Evolutionary conservation across 2,888 invertebrate species (phyloP).

Genomic region (Chloroclystis v-ata): DNA sequence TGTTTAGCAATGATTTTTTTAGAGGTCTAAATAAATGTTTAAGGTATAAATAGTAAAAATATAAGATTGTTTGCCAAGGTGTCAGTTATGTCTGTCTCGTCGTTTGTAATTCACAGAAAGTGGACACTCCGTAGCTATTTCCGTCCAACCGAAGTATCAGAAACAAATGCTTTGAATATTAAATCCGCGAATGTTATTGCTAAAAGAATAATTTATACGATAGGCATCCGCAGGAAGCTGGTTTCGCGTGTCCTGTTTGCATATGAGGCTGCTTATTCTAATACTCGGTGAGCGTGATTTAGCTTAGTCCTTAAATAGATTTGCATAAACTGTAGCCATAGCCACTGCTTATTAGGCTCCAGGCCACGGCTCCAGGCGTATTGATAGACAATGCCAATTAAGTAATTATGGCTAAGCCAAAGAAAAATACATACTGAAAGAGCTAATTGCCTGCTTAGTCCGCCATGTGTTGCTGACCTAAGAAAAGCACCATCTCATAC

Average conservation of each 20-base stretch:
- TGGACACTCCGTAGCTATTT: slow-evolving; percentile 2
- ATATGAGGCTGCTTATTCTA: slow-evolving; percentile 42
- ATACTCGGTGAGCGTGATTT: slow-evolving; percentile 25
- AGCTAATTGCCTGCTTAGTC: too few species aligned
- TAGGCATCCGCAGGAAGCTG: slow-evolving; percentile 64
- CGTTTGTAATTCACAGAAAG: neutral
- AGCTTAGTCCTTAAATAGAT: neutral
- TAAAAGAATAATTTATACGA: slow-evolving; percentile 59
- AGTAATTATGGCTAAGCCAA: too few species aligned
- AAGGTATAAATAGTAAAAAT: neutral
- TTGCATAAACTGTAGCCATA: neutral
- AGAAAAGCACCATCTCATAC: too few species aligned
- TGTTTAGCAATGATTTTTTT: too few species aligned
- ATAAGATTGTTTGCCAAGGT: neutral
- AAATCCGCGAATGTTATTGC: slow-evolving; percentile 43
- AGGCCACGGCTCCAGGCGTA: too few species aligned
- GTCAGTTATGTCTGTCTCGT: neutral
- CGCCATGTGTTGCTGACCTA: too few species aligned
- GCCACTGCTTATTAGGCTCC: too few species aligned
- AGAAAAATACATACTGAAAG: too few species aligned
- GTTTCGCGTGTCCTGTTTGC: slow-evolving; percentile 59
- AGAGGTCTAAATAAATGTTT: too few species aligned
- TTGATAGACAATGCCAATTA: too few species aligned
- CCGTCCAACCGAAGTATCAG: slow-evolving; percentile 11
- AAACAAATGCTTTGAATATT: slow-evolving; percentile 44